Percentiles rank a stretch among this genome's conserved stretches.
Evolutionary conservation across 2,888 invertebrate genomes (phyloP).

Genomic region (Platycheirus rosarum): DNA sequence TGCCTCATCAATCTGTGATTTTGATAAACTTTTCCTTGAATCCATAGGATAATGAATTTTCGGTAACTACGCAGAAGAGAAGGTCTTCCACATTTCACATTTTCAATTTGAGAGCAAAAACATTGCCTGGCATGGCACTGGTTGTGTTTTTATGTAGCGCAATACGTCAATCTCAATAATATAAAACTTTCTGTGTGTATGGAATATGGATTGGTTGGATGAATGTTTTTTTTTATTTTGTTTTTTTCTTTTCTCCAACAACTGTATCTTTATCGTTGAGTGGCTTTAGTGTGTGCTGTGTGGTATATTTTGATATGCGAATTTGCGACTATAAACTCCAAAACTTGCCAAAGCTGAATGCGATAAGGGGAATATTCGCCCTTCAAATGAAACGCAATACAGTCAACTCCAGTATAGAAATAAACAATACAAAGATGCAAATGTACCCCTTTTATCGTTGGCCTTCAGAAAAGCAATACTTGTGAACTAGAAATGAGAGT

Average conservation of each 20-base stretch:
- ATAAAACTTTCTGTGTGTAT: slow-evolving; percentile 63
- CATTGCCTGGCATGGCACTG: slow-evolving; percentile 62
- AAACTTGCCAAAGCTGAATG: slow-evolving; percentile 39
- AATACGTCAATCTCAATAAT: slow-evolving; percentile 46
- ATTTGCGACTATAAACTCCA: slow-evolving; percentile 45
- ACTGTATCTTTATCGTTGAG: slow-evolving; percentile 25
- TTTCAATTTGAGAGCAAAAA: slow-evolving; percentile 72
- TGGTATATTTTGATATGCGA: slow-evolving; percentile 44
- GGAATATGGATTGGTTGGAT: slow-evolving; percentile 61
- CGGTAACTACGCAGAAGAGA: slow-evolving; percentile 74
- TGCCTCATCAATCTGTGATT: slow-evolving; percentile 39
- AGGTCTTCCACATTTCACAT: slow-evolving; percentile 73
- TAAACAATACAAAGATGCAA: slow-evolving; percentile 23
- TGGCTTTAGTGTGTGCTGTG: slow-evolving; percentile 18
- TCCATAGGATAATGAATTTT: slow-evolving; percentile 69
- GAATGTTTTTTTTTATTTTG: slow-evolving; percentile 43
- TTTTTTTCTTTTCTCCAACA: slow-evolving; percentile 19
- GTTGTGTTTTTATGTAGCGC: slow-evolving; percentile 37
- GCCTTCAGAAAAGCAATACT: slow-evolving; percentile 1
- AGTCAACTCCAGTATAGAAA: too few relatives aligned
- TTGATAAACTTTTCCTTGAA: slow-evolving; percentile 11
- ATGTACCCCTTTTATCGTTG: slow-evolving; percentile 33
- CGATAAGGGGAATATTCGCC: not conserved
- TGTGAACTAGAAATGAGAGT: not conserved
- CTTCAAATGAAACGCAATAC: too few relatives aligned